Base-by-base conservation (phyloP, 1,140 invertebrate genomes). In the Bombus waltoni region DNA sequence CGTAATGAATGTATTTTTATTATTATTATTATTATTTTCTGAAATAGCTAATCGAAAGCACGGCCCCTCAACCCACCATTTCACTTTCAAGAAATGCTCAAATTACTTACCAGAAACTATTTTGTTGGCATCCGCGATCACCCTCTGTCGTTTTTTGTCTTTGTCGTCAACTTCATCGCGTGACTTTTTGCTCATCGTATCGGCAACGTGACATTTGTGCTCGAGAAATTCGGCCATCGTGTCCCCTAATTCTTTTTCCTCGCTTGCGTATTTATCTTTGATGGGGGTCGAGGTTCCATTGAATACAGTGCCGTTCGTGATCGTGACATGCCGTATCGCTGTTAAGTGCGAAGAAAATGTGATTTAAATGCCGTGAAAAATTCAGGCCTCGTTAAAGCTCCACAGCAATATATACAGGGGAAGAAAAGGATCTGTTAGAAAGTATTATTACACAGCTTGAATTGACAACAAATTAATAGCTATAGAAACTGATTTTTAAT, bases 251-350 rank as follows among this genome's bases (percentile, higher is more conserved):
- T 95, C 94, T 95, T 95, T 95, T 88, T 95, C 95, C 40, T 95
- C 94, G 83, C 94, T 94, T 84, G 93, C 94, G 88, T 95, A 95
- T 93, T 95, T 95, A 89, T 95, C 93, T 95, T 95, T 95, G 92
- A 95, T 94, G 80, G 95, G 95, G 92, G 94, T 95, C 92, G 95
- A 95, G 92, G 95, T 95, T 91, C 94, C 94, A 91, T 95, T 95
- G 93, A 94, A 93, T 91, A 94, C 92, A 93, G 94, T 95, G 93
- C 94, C 94, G 91, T 95, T 95, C 91, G 94, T 95, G 92, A 95
- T 95, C 88, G 94, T 94, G 90, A 94, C 88, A 93, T 95, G 95
- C 93, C 94, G 94, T 93, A 94, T 94, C 81, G 93, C 94, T 95
- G 94, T 94, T 92, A 91, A 93, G 94, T 95, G 94, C 93, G 28